These are phyloP conservation scores for Dryobotodes eremita DNA, from an alignment of 2,888 invertebrate species.

Conservation along the genomic window DNA sequence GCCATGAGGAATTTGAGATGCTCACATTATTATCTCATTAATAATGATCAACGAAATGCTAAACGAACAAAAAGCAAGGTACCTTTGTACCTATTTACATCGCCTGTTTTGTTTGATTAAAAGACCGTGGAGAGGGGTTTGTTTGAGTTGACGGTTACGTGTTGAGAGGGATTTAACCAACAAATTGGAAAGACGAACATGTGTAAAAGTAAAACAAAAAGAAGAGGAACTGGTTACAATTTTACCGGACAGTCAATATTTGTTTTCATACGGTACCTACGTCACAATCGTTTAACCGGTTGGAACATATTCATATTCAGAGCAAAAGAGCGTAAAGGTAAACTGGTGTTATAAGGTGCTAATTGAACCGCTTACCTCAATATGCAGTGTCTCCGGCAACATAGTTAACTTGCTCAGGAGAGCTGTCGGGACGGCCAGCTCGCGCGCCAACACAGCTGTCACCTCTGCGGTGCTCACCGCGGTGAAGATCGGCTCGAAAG, in stretches of 20 bases:
- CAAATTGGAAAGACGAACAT: neutral
- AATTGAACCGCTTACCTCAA: constrained; percentile 79
- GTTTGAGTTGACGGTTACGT: constrained; percentile 1
- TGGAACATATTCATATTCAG: neutral
- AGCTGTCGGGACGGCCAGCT: constrained; percentile 88
- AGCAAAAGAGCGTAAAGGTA: constrained; percentile 51
- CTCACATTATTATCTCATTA: constrained; percentile 41
- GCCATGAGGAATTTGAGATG: constrained; percentile 53
- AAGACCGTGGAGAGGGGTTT: neutral
- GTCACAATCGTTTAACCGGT: constrained; percentile 3
- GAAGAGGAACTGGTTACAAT: neutral
- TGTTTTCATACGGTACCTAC: constrained; percentile 13
- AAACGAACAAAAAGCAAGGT: constrained; percentile 17
- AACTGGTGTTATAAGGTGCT: constrained; percentile 41
- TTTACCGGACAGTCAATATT: constrained; percentile 16
- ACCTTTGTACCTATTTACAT: too few species aligned
- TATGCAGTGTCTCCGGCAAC: constrained; percentile 82
- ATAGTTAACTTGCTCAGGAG: constrained; percentile 80
- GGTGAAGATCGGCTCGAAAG: constrained; percentile 94
- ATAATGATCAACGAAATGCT: constrained; percentile 29
- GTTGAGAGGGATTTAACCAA: constrained; percentile 7
- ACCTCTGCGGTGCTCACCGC: constrained; percentile 93
- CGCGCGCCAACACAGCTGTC: constrained; percentile 92
- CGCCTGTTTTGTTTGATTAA: neutral
- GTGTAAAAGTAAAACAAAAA: constrained; percentile 26